Percentiles rank a stretch among this genome's conserved stretches.
Conservation (phyloP, 2,113 vertebrate genomes). For the Pelecanus crispus region DNA sequence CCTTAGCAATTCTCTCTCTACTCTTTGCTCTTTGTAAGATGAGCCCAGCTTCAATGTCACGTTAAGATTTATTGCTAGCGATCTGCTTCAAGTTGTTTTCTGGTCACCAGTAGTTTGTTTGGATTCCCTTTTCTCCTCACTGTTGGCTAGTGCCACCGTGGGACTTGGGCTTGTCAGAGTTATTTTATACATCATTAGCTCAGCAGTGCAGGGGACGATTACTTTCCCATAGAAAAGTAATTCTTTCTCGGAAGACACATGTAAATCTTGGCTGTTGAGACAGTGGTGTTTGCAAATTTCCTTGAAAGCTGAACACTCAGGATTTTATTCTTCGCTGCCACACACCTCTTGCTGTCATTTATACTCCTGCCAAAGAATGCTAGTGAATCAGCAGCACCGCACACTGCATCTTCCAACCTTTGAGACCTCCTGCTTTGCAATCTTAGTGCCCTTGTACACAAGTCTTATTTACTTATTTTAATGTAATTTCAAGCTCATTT, state of each 20-base stretch:
- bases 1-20: background rate
- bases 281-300: background rate
- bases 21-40: slow-evolving; percentile 57
- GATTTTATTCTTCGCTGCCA: background rate
- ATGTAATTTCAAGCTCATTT: background rate
- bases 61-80: slow-evolving; percentile 13
- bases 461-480: background rate
- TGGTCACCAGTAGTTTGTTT: slow-evolving; percentile 34
- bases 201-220: background rate
- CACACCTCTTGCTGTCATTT: background rate
- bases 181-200: slow-evolving; percentile 24
- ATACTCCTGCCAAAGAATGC: background rate
- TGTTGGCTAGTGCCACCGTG: background rate
- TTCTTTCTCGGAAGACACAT: background rate
- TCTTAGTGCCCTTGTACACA: background rate
- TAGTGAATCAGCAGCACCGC: background rate
- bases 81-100: slow-evolving; percentile 18
- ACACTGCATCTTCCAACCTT: background rate
- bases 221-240: background rate
- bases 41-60: background rate
- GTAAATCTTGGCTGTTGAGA: slow-evolving; percentile 8
- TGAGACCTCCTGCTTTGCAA: background rate
- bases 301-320: background rate
- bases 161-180: background rate
- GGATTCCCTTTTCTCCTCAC: background rate